These are phyloP conservation scores for Thymelicus acteon DNA, from an alignment of 2,888 invertebrate species.

Conservation along the genomic window DNA sequence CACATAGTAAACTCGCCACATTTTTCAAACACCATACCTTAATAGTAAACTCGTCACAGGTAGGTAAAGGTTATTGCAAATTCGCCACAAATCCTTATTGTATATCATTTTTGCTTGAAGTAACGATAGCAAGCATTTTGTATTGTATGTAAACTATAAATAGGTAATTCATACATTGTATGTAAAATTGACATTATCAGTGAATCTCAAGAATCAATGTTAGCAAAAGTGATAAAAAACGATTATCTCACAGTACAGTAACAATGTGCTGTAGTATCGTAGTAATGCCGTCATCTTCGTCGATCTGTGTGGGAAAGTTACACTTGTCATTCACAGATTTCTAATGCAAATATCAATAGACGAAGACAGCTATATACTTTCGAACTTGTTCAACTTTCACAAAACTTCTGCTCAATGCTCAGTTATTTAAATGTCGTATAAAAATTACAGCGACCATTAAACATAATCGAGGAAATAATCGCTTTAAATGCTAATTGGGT, in stretches of 20 bases:
- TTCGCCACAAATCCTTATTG: too few species aligned
- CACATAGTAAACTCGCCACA: too few species aligned
- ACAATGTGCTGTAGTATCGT: slow-evolving; percentile 5
- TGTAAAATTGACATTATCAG: slow-evolving; percentile 15
- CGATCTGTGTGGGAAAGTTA: slow-evolving; percentile 71
- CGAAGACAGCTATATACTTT: slow-evolving; percentile 64
- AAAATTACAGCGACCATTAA: slow-evolving; percentile 16
- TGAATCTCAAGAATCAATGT: slow-evolving; percentile 6
- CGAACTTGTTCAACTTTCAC: slow-evolving; percentile 77
- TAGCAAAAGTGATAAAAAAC: slow-evolving; percentile 23
- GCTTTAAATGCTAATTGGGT: slow-evolving; percentile 31
- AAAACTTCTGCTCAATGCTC: slow-evolving; percentile 44
- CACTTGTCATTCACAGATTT: slow-evolving; percentile 73
- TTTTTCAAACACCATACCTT: too few species aligned
- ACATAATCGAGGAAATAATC: slow-evolving; percentile 20
- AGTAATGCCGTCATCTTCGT: slow-evolving; percentile 43
- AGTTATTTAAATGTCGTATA: slow-evolving; percentile 17
- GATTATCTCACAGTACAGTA: slow-evolving; percentile 40
- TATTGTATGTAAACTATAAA: not conserved
- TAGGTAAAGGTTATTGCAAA: too few species aligned
- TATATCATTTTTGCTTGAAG: too few species aligned
- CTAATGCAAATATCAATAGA: slow-evolving; percentile 79
- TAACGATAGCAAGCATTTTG: too few species aligned
- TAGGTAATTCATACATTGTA: not conserved
- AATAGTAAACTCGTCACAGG: too few species aligned